These are phyloP conservation scores for Helicolenus hilgendorfi DNA, from an alignment of 2,797 vertebrate species.

Conservation along the genomic window DNA sequence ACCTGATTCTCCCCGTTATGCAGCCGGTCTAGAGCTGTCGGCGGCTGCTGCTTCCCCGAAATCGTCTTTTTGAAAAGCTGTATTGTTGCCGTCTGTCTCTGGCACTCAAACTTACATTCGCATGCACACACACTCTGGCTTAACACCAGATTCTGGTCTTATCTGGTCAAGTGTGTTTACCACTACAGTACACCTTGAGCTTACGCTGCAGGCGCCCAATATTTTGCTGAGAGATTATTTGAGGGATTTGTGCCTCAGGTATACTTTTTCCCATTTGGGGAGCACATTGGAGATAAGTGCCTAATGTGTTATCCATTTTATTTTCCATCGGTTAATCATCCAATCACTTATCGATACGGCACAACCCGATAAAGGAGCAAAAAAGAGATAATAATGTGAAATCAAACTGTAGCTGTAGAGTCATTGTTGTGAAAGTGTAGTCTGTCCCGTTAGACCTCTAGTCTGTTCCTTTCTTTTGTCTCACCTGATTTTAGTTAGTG, in stretches of 20 bases:
- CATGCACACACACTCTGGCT: constrained; percentile 24
- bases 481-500: not conserved
- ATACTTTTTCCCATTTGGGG: constrained; percentile 35
- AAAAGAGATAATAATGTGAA: not conserved
- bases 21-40: constrained; percentile 36
- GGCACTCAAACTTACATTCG: constrained; percentile 27
- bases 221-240: constrained; percentile 76
- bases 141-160: constrained; percentile 64
- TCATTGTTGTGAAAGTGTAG: not conserved
- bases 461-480: not conserved
- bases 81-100: constrained; percentile 63
- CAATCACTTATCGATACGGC: constrained; percentile 4
- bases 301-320: constrained; percentile 32
- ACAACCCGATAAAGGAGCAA: not conserved
- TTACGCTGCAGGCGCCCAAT: constrained; percentile 65
- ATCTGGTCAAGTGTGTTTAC: constrained; percentile 81
- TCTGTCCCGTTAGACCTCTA: not conserved
- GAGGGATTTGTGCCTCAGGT: constrained; percentile 66
- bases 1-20: constrained; percentile 45
- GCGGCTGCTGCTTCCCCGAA: constrained; percentile 42
- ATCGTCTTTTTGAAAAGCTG: constrained; percentile 59
- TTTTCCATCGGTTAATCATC: constrained; percentile 35
- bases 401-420: not conserved
- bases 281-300: constrained; percentile 38
- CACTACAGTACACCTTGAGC: constrained; percentile 64